Conservation (phyloP, 2,113 vertebrate species). For the Nyctereutes procyonoides region DNA sequence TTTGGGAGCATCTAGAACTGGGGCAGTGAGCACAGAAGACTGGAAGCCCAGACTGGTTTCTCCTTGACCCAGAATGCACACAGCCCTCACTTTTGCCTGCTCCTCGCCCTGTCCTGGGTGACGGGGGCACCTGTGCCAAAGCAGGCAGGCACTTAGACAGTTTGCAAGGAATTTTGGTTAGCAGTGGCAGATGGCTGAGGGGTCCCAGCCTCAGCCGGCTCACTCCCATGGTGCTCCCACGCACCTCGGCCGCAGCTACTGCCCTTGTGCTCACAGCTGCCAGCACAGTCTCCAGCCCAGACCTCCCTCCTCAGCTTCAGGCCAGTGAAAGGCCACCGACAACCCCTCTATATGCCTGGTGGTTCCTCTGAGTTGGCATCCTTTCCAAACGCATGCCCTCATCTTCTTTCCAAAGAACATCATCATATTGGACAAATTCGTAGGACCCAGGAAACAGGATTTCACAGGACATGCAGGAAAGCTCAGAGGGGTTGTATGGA, state of each 20-base stretch:
- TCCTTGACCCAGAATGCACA: background rate
- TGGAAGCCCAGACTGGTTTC: background rate
- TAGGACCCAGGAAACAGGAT: background rate
- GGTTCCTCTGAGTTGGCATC: background rate
- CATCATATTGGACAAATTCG: background rate
- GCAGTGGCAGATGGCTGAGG: background rate
- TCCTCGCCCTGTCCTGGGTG: background rate
- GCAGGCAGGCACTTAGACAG: background rate
- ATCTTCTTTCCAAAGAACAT: slow-evolving; percentile 10
- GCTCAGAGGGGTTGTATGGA: background rate
- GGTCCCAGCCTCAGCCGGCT: background rate
- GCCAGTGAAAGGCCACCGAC: background rate
- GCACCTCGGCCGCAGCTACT: background rate
- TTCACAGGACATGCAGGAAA: background rate
- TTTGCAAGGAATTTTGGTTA: background rate
- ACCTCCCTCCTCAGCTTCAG: background rate
- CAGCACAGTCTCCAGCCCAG: background rate
- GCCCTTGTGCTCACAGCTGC: background rate
- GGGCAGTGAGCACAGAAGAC: background rate
- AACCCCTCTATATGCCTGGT: background rate
- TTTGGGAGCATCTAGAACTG: background rate
- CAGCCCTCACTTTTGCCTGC: background rate
- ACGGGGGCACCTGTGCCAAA: background rate
- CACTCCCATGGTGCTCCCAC: background rate
- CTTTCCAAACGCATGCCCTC: background rate